Evolutionary conservation across 2,113 vertebrate species (phyloP).

Genomic region (Caracal caracal): DNA sequence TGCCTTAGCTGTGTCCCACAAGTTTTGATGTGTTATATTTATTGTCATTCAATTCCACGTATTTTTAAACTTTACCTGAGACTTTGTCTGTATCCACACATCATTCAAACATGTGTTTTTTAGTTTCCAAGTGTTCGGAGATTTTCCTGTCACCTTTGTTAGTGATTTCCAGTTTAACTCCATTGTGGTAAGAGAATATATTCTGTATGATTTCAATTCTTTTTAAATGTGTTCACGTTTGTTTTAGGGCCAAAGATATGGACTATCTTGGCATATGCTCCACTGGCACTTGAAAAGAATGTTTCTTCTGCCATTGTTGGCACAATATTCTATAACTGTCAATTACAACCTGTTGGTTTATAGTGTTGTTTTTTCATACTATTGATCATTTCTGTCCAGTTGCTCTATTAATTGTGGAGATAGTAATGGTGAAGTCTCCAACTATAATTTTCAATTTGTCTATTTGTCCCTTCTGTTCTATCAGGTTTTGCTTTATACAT

Average conservation of each 20-base stretch:
- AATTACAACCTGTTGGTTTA: neutral
- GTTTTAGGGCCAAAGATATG: neutral
- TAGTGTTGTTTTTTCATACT: neutral
- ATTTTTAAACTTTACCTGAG: neutral
- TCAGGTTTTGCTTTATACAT: neutral
- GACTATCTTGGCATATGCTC: neutral
- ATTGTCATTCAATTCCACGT: neutral
- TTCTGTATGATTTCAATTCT: neutral
- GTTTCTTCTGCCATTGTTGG: neutral
- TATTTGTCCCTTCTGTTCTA: neutral
- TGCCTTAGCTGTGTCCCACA: constrained; percentile 55
- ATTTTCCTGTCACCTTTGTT: neutral
- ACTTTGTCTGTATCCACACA: neutral
- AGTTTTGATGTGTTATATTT: neutral
- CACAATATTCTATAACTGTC: neutral
- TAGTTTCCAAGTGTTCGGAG: neutral
- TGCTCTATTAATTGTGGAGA: neutral
- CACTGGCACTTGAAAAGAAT: neutral
- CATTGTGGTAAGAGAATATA: neutral
- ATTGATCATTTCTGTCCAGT: neutral
- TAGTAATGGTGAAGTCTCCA: neutral
- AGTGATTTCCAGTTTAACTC: constrained; percentile 1
- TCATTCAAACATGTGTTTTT: neutral
- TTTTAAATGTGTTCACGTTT: neutral
- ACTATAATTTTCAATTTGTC: neutral